phyloP scores from a whole-genome alignment of 2,113 vertebrate species.

The Climacteris rufus region DNA sequence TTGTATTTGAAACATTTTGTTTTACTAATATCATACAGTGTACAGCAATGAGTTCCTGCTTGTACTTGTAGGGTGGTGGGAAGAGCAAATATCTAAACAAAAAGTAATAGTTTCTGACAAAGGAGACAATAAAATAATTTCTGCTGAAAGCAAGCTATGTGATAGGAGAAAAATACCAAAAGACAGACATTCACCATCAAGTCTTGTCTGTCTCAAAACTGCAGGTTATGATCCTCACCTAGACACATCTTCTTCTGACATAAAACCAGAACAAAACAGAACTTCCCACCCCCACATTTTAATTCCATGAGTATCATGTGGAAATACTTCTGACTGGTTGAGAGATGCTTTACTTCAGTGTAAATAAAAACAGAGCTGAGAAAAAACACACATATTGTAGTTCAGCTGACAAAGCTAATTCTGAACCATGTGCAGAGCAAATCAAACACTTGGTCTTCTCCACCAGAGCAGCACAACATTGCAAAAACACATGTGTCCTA shows the following conservation, averaged over 20 bases:
- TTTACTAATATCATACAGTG: not conserved
- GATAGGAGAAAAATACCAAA: not conserved
- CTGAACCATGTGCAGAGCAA: not conserved
- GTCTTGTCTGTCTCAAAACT: not conserved
- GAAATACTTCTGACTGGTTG: not conserved
- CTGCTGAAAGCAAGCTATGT: not conserved
- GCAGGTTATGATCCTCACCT: not conserved
- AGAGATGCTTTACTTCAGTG: not conserved
- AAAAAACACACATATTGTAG: not conserved
- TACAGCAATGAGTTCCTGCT: not conserved
- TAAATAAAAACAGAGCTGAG: not conserved
- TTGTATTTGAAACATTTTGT: not conserved
- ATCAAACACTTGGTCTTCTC: not conserved
- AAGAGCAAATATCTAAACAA: not conserved
- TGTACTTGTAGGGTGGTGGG: not conserved
- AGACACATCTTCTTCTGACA: not conserved
- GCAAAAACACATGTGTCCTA: not conserved
- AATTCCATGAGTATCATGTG: not conserved
- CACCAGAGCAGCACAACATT: not conserved
- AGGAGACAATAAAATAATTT: not conserved
- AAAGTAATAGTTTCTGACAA: not conserved
- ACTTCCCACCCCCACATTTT: not conserved
- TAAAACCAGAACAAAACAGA: not conserved
- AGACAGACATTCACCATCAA: not conserved
- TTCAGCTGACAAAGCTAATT: not conserved